Evolutionary conservation across 2,888 invertebrate species (phyloP).

Genomic region (Caenorhabditis becei): DNA sequence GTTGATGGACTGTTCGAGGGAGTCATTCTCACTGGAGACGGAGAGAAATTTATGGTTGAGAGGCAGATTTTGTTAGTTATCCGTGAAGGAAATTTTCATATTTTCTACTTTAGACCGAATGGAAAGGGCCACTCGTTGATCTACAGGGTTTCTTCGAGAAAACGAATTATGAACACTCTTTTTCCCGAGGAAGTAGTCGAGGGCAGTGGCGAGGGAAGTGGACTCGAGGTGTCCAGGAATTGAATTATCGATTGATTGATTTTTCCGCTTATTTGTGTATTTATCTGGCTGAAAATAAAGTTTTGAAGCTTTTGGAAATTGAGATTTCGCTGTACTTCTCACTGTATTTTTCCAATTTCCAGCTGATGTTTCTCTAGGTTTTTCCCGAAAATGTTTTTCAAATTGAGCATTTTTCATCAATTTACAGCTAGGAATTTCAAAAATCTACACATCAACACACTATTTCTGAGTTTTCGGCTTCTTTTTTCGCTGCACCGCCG

Average conservation of each 20-base stretch:
- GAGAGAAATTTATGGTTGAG: constrained; percentile 48
- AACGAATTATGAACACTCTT: constrained; percentile 32
- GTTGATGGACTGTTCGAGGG: constrained; percentile 40
- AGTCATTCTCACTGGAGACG: constrained; percentile 51
- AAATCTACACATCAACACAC: too few species aligned
- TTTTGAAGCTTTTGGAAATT: too few species aligned
- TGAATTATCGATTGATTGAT: too few species aligned
- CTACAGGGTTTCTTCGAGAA: constrained; percentile 28
- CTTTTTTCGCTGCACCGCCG: constrained; percentile 33
- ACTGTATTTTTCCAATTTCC: too few species aligned
- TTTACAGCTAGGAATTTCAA: too few species aligned
- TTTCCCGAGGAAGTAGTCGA: constrained; percentile 37
- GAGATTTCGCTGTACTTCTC: too few species aligned
- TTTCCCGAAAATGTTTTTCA: too few species aligned
- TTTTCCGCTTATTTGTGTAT: too few species aligned
- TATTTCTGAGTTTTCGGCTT: constrained; percentile 28
- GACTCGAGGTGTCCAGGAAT: constrained; percentile 31
- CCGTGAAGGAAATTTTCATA: background rate
- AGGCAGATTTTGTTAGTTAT: constrained; percentile 9
- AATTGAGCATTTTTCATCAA: too few species aligned
- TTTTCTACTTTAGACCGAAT: constrained; percentile 16
- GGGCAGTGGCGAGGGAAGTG: constrained; percentile 41
- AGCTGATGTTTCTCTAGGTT: too few species aligned
- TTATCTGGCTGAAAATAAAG: too few species aligned
- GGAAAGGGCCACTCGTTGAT: constrained; percentile 42